Evolutionary conservation across 2,888 invertebrate species (phyloP).

Genomic region (Meliscaeva auricollis): DNA sequence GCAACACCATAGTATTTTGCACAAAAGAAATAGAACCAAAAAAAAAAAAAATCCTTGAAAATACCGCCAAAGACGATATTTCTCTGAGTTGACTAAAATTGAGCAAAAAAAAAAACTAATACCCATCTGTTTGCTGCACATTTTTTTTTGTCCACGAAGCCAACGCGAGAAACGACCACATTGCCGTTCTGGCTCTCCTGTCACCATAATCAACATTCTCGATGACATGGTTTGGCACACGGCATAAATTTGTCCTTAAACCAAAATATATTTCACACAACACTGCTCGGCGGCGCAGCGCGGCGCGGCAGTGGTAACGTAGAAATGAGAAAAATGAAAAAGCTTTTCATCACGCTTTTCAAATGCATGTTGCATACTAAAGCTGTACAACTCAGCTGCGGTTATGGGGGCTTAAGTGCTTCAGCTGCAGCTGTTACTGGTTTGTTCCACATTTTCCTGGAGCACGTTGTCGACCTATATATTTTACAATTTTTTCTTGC

Average conservation of each 20-base stretch:
- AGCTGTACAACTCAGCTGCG: conserved; percentile 49
- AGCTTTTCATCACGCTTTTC: conserved; percentile 52
- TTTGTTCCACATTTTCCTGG: conserved; percentile 77
- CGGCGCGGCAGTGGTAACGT: background rate
- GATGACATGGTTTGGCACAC: conserved; percentile 9
- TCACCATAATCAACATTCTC: conserved; percentile 48
- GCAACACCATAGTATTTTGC: background rate
- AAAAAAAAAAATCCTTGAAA: background rate
- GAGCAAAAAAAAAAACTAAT: background rate
- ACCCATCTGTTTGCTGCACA: conserved; percentile 33
- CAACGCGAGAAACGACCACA: conserved; percentile 34
- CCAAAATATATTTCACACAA: conserved; percentile 16
- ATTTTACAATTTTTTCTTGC: background rate
- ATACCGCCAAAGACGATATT: conserved; percentile 6
- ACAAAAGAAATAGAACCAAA: too few relatives aligned
- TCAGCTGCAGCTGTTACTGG: conserved; percentile 66
- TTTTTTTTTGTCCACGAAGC: background rate
- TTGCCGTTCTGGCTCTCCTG: conserved; percentile 13
- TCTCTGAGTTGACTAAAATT: background rate
- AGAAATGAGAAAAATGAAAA: conserved; percentile 41
- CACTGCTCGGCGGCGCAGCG: background rate
- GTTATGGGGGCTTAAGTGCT: conserved; percentile 29
- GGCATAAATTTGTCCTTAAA: conserved; percentile 44
- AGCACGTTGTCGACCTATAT: conserved; percentile 83
- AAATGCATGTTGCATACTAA: conserved; percentile 67